Percentiles rank a stretch among this genome's conserved stretches.
phyloP scores from a whole-genome alignment of 2,888 invertebrate genomes.

The Orthosia cruda region DNA sequence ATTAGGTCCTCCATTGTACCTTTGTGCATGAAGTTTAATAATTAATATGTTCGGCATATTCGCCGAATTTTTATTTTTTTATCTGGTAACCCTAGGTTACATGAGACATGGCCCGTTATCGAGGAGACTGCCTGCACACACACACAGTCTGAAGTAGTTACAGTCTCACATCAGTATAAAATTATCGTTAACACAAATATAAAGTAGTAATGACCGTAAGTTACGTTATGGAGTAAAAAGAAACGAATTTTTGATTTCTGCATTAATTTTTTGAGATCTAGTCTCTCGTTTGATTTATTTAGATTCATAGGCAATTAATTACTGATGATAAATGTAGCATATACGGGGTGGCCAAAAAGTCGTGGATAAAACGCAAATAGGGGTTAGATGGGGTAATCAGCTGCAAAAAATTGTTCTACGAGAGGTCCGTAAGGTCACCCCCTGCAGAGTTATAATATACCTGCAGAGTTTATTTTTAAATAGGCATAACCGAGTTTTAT shows the following conservation, averaged over 20 bases:
- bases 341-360: no score
- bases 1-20: no score
- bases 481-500: no score
- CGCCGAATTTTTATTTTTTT: not conserved
- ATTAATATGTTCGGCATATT: not conserved
- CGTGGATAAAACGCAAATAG: no score
- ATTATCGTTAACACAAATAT: constrained; percentile 25
- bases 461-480: no score
- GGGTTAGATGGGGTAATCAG: no score
- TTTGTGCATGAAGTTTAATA: no score
- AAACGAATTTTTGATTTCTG: not conserved
- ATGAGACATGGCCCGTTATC: constrained; percentile 28
- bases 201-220: constrained; percentile 5
- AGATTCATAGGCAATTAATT: not conserved
- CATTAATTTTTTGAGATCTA: not conserved
- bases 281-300: not conserved
- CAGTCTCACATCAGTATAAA: constrained; percentile 13
- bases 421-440: no score
- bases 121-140: constrained; percentile 3
- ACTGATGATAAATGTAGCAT: not conserved
- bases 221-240: constrained; percentile 1
- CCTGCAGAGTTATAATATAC: no score
- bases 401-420: no score
- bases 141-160: constrained; percentile 5
- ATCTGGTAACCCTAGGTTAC: not conserved